phyloP scores from a whole-genome alignment of 2,113 vertebrate species.

The Aleadryas rufinucha region DNA sequence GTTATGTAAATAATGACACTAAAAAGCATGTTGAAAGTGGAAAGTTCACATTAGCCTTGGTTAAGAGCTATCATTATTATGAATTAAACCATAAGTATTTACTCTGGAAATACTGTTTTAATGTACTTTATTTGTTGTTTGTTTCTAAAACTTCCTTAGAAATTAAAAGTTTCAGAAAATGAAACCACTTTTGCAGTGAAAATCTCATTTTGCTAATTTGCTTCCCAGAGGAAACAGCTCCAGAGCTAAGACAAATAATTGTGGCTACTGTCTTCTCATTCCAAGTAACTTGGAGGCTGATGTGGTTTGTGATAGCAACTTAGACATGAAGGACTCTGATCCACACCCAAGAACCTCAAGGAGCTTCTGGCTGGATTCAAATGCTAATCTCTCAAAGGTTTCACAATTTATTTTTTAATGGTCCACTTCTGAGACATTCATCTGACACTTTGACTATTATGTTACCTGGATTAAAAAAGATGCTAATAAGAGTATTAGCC shows the following conservation, averaged over 20 bases:
- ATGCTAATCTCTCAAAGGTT: conserved; percentile 68
- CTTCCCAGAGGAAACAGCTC: neutral
- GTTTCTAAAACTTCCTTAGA: neutral
- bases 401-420: conserved; percentile 74
- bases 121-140: neutral
- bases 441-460: conserved; percentile 62
- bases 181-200: neutral
- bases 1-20: neutral
- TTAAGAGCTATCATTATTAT: neutral
- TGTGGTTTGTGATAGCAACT: neutral
- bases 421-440: conserved; percentile 74
- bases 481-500: conserved; percentile 67
- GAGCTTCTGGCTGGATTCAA: conserved; percentile 64
- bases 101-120: neutral
- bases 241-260: neutral
- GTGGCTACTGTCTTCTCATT: conserved; percentile 24
- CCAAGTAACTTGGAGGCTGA: conserved; percentile 17
- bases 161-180: conserved; percentile 14
- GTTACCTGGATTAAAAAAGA: conserved; percentile 69
- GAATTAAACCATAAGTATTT: neutral
- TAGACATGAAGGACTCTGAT: conserved; percentile 6
- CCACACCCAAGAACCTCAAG: conserved; percentile 52
- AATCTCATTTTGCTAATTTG: neutral
- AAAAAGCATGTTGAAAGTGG: neutral
- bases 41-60: neutral